Conservation (phyloP, 2,113 vertebrate genomes). For the Hylia prasina region DNA sequence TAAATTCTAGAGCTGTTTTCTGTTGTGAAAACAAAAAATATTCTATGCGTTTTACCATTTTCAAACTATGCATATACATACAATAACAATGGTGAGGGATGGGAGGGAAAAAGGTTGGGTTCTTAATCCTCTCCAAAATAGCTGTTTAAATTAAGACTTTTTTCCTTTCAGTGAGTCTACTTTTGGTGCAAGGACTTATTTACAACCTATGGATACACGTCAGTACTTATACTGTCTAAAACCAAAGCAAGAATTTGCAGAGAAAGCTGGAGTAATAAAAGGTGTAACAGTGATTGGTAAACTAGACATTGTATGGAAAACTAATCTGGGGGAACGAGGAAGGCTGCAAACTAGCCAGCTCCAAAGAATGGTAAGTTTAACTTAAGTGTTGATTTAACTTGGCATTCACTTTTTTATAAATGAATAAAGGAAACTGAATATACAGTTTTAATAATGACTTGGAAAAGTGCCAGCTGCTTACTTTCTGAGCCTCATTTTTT, state of each 20-base stretch:
- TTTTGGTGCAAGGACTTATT: constrained; percentile 92
- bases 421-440: neutral
- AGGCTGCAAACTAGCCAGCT: constrained; percentile 97
- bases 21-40: neutral
- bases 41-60: neutral
- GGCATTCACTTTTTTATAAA: neutral
- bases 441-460: neutral
- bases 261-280: constrained; percentile 97
- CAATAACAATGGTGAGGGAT: neutral
- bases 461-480: neutral
- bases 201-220: constrained; percentile 96
- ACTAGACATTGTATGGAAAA: constrained; percentile 99
- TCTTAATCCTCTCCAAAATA: neutral
- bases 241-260: constrained; percentile 94
- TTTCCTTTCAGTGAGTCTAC: constrained; percentile 81
- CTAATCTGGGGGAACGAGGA: constrained; percentile 94
- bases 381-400: neutral
- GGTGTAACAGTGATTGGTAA: constrained; percentile 98
- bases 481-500: neutral
- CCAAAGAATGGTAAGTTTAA: constrained; percentile 89
- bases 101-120: neutral
- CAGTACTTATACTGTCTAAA: constrained; percentile 97
- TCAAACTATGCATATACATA: neutral
- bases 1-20: neutral
- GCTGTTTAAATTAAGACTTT: neutral